Conservation (phyloP, 2,888 invertebrate genomes). For the Oscheius sp. region DNA sequence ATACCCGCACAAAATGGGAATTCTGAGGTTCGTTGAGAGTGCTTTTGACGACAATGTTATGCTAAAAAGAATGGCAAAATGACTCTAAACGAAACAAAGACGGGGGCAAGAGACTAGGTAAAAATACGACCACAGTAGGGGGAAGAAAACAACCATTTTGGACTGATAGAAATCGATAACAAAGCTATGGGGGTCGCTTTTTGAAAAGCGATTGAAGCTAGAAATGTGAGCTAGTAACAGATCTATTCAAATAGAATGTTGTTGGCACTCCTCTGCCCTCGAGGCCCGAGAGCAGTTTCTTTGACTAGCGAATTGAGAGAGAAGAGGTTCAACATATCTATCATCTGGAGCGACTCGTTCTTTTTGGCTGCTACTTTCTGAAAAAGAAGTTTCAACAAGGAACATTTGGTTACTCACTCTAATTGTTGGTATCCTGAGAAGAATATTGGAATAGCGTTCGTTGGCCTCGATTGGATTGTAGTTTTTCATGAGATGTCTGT, state of each 20-base stretch:
- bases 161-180: no score
- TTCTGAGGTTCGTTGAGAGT: no score
- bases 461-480: slow-evolving; percentile 56
- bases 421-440: slow-evolving; percentile 70
- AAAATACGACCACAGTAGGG: no score
- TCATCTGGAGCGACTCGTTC: slow-evolving; percentile 71
- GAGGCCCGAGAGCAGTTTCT: slow-evolving; percentile 68
- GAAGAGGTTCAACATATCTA: slow-evolving; percentile 72
- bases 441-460: slow-evolving; percentile 67
- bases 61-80: no score
- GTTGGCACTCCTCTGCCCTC: slow-evolving; percentile 41
- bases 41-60: no score
- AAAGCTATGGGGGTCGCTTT: no score
- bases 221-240: no score
- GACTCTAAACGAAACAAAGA: no score
- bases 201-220: no score
- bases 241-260: background rate
- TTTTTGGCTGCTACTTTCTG: slow-evolving; percentile 72
- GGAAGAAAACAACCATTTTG: no score
- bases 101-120: no score
- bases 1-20: no score
- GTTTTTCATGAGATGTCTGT: slow-evolving; percentile 50
- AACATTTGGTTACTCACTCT: slow-evolving; percentile 43
- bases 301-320: slow-evolving; percentile 67
- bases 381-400: slow-evolving; percentile 31